These are phyloP conservation scores for Drosophila nigrodunni DNA, from an alignment of 1,140 invertebrate genomes.

Conservation along the genomic window DNA sequence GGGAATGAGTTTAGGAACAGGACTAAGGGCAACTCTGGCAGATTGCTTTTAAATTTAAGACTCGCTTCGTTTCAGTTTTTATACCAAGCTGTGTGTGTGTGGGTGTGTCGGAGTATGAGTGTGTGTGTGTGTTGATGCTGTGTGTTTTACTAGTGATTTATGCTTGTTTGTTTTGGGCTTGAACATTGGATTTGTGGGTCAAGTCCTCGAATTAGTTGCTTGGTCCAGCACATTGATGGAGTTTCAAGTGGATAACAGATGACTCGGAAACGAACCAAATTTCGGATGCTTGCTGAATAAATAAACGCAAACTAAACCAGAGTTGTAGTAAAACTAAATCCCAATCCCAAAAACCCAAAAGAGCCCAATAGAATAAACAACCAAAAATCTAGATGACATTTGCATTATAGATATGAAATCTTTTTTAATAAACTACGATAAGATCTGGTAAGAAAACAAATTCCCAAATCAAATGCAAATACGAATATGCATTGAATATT, in stretches of 20 bases:
- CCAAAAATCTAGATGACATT: constrained; percentile 48
- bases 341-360: constrained; percentile 18
- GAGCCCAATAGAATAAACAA: constrained; percentile 48
- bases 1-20: not conserved
- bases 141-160: constrained; percentile 66
- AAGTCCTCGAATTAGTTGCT: constrained; percentile 69
- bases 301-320: constrained; percentile 46
- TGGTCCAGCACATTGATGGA: constrained; percentile 48
- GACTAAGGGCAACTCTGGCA: constrained; percentile 45
- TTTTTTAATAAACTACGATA: constrained; percentile 67
- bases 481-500: constrained; percentile 57
- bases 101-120: constrained; percentile 28
- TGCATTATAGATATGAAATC: constrained; percentile 42
- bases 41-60: constrained; percentile 81
- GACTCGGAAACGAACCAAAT: constrained; percentile 21
- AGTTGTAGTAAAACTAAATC: constrained; percentile 17
- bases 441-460: constrained; percentile 61
- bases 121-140: constrained; percentile 35
- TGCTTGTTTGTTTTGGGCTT: constrained; percentile 76
- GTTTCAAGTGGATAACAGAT: constrained; percentile 47
- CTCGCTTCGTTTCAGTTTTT: constrained; percentile 53
- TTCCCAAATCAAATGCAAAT: constrained; percentile 76
- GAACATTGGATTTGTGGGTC: constrained; percentile 65
- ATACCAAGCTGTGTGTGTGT: constrained; percentile 31
- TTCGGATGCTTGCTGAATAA: constrained; percentile 68